Evolutionary conservation across 2,113 vertebrate species (phyloP).

Genomic region (Lota lota): DNA sequence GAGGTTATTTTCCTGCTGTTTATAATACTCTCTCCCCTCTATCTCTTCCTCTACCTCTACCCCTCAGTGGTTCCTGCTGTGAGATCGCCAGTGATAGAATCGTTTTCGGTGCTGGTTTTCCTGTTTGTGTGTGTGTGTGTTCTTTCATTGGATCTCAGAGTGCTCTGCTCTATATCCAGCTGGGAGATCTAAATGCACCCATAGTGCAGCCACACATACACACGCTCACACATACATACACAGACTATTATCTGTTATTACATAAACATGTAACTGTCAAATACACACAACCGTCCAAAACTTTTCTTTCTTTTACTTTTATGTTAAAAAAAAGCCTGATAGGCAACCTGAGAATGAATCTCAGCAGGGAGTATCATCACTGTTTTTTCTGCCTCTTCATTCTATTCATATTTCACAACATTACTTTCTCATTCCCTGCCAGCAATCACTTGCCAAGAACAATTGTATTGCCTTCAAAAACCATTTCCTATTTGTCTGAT

Average conservation of each 20-base stretch:
- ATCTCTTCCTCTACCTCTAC: no score
- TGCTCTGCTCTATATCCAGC: neutral
- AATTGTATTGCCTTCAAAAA: slow-evolving; percentile 15
- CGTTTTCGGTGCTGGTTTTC: no score
- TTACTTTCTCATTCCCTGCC: neutral
- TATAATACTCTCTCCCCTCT: no score
- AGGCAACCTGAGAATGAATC: neutral
- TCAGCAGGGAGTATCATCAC: neutral
- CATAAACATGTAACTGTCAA: neutral
- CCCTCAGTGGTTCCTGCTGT: no score
- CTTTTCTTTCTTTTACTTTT: no score
- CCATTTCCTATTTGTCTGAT: slow-evolving; percentile 7
- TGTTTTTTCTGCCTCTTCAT: neutral
- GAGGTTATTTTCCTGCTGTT: no score
- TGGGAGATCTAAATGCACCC: neutral
- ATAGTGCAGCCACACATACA: neutral
- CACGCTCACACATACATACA: neutral
- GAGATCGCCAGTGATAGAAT: no score
- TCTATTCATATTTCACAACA: slow-evolving; percentile 16
- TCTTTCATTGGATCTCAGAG: neutral
- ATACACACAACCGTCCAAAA: neutral
- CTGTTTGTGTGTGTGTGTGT: neutral
- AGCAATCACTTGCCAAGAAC: slow-evolving; percentile 4
- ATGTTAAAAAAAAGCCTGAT: no score
- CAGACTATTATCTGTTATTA: neutral